phyloP scores from a whole-genome alignment of 2,797 vertebrate species.

The Pipistrellus pygmaeus region DNA sequence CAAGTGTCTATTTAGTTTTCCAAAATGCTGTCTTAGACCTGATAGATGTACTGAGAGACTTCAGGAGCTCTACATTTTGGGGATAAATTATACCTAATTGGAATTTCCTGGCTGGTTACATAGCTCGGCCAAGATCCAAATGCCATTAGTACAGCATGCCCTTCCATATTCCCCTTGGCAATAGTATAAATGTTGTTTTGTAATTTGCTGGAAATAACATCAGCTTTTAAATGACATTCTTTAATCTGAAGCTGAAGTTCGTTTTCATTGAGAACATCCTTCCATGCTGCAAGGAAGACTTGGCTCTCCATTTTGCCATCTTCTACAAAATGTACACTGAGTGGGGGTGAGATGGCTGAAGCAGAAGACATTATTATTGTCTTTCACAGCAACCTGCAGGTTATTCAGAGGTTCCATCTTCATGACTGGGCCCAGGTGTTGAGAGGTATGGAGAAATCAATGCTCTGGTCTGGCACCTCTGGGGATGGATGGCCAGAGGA shows the following conservation, averaged over 20 bases:
- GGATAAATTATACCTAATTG: constrained; percentile 86
- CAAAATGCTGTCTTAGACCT: constrained; percentile 97
- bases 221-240: constrained; percentile 97
- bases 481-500: constrained; percentile 96
- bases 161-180: neutral
- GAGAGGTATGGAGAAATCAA: constrained; percentile 95
- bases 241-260: constrained; percentile 99
- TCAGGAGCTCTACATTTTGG: constrained; percentile 96
- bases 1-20: constrained; percentile 91
- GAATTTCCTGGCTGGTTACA: neutral
- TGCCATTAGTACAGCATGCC: neutral
- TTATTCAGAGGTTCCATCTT: constrained; percentile 99
- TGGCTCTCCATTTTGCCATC: constrained; percentile 99
- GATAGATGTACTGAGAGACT: constrained; percentile 90
- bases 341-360: constrained; percentile 98
- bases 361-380: constrained; percentile 99
- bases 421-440: constrained; percentile 98
- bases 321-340: constrained; percentile 97
- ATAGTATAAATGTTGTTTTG: neutral
- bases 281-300: constrained; percentile 99
- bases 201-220: constrained; percentile 80
- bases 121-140: neutral
- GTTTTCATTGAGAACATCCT: constrained; percentile 98
- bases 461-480: constrained; percentile 97
- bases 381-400: constrained; percentile 98